Evolutionary conservation across 2,888 invertebrate genomes (phyloP), one percentile per base, ranked within the genome.

Genomic region (Apotomis capreana): DNA sequence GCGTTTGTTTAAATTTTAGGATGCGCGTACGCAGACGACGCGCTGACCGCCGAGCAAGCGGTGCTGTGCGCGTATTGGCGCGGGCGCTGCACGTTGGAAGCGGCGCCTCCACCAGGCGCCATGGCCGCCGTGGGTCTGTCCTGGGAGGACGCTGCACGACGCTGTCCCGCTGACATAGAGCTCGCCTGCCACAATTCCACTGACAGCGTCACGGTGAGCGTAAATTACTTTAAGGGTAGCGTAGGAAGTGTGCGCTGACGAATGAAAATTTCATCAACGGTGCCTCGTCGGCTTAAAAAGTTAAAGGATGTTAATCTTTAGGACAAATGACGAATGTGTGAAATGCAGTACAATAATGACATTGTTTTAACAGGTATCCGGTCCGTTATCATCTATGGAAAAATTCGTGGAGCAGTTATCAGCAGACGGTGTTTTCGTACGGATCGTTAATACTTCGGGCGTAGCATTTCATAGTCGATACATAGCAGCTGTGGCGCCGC

Each of bases 21-120:
- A 2, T 99, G 99, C 89, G 99, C 98, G n/a, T 99, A 99, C 91
- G 99, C 98, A 51, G 99, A 99, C 93, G 98, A 98, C 10, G 97
- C 98, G 65, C 96, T 99, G 82, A 98, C 98, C 9, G 96, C 97
- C 3, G 98, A 98, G 87, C 99, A 99, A 92, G 96, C 98, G 0
- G 96, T 99, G 69, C 91, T 99, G 79, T 96, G 98, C 64, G 98
- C 99, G 52, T 99, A 97, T 91, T 98, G 97, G 95, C 95, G 99
- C 90, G 98, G 98, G 26, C 95, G 95, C 81, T 96, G 96, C 79
- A 96, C 98, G 79, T 88, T 95, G 77, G 97, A 97, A 80, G 95
- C 97, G 5, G 94, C 95, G 78, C 88, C 98, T 78, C 87, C 95
- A 9, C 90, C 94, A 46, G 98, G n/a, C n/a, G n/a, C n/a, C n/a